Evolutionary conservation across 1,140 invertebrate genomes (phyloP), one percentile per base, ranked within the genome.

Genomic region (Condylostylus longicornis): DNA sequence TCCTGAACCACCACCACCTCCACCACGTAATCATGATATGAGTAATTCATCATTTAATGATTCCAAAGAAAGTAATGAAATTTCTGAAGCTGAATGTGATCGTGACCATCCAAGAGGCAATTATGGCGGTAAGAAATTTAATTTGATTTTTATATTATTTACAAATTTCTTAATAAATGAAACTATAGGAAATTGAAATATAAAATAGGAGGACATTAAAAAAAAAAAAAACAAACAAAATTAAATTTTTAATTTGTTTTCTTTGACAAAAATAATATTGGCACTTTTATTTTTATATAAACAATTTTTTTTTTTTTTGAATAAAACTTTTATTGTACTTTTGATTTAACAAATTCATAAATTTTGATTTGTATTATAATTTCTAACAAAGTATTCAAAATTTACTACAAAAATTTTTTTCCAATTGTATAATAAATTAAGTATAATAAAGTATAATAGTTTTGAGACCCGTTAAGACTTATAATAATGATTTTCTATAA

Each of bases 11-110:
- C 82, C 82, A 44, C 82, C 82, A 69, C 81, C 74, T 51, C 81
- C 73, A 48, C 79, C 71, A 58, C 65, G 75, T 41, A 78, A 71
- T 46, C 77, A 79, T 50, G 78, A 79, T 48, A 74, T 70, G 46
- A 75, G 70, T 51, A 73, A 72, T 47, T 78, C 74, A 27, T 81
- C 77, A 42, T 85, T 84, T 64, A 87, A 89, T 62, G 82, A 87
- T 56, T 85, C 81, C 53, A 88, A 87, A 64, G 84, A 87, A 53
- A 87, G 83, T 61, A 89, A 88, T 64, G 84, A 90, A 63, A 85
- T 87, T 58, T 88, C 83, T 54, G 86, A 90, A 67, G 84, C 84
- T 48, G 85, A 89, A 62, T 89, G 84, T 62, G 86, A 89, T 66
- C 77, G 77, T 44, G 78, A 81, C 56, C 77, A 81, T 75, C 51